A percentile compares a stretch with the other conserved stretches of the same genome.
Evolutionary conservation across 2,888 invertebrate species (phyloP).

Genomic region (Trichopria drosophilae): DNA sequence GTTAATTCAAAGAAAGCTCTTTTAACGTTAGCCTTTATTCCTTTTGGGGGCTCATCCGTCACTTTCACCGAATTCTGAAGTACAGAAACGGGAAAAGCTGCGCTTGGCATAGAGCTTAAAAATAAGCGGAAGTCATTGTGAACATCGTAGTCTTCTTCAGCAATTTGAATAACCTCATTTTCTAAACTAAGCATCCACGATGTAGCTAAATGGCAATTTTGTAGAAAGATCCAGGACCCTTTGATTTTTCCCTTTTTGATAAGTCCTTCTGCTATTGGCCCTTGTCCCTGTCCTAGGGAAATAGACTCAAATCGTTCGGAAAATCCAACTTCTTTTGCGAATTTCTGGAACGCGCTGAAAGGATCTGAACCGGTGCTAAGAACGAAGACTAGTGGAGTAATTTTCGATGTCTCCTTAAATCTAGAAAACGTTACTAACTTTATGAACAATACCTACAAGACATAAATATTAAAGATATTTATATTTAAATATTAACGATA

Average conservation of each 20-base stretch:
- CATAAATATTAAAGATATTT: not conserved
- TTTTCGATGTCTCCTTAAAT: constrained; percentile 70
- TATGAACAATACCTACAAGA: not conserved
- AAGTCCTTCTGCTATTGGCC: constrained; percentile 81
- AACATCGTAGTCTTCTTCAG: constrained; percentile 67
- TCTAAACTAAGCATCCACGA: constrained; percentile 91
- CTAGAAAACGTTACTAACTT: constrained; percentile 56
- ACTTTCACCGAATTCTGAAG: constrained; percentile 92
- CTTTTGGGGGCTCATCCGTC: constrained; percentile 93
- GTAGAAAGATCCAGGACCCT: constrained; percentile 87
- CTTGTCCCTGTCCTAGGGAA: constrained; percentile 90
- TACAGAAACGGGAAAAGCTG: constrained; percentile 84
- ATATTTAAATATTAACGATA: too few relatives aligned
- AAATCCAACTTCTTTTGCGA: constrained; percentile 76
- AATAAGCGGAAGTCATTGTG: constrained; percentile 79
- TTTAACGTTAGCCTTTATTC: constrained; percentile 84
- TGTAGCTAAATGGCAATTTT: constrained; percentile 91
- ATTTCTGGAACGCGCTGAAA: constrained; percentile 78
- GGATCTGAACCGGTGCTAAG: constrained; percentile 89
- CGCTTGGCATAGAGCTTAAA: constrained; percentile 87
- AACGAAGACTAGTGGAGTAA: constrained; percentile 82
- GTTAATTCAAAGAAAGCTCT: constrained; percentile 79
- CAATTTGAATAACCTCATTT: constrained; percentile 72
- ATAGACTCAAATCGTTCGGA: constrained; percentile 70
- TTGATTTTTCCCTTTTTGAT: constrained; percentile 70